A percentile compares a stretch with the other conserved stretches of the same genome.
Conservation (phyloP, 2,888 invertebrate species). For the Nomada hirtipes region DNA sequence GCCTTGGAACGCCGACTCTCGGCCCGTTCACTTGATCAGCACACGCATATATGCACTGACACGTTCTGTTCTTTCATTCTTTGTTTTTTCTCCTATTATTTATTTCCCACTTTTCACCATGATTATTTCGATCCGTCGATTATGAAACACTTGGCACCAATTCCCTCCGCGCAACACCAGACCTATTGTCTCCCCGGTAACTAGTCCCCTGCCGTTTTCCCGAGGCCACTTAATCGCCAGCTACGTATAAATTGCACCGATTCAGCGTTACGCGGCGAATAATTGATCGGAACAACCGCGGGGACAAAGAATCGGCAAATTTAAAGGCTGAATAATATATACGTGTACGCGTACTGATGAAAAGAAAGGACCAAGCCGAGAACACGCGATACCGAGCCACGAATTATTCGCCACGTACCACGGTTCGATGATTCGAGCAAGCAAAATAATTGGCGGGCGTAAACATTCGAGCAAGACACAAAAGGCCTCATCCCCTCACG, state of each 20-base stretch:
- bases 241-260: constrained; percentile 14
- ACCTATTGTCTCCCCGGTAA: constrained; percentile 18
- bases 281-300: constrained; percentile 9
- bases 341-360: neutral
- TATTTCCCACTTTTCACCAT: neutral
- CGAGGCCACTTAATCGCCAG: constrained; percentile 11
- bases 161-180: constrained; percentile 5
- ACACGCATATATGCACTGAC: constrained; percentile 73
- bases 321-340: neutral
- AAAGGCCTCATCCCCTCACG: constrained; percentile 21
- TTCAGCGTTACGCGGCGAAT: constrained; percentile 34
- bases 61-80: constrained; percentile 51
- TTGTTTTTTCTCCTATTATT: constrained; percentile 5
- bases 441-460: constrained; percentile 20
- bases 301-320: neutral
- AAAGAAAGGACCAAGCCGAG: too few species aligned
- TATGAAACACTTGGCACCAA: constrained; percentile 47
- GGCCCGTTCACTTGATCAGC: constrained; percentile 68
- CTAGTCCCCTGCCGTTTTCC: neutral
- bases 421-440: constrained; percentile 1
- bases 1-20: constrained; percentile 60
- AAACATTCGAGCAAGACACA: constrained; percentile 17
- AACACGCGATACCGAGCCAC: too few species aligned
- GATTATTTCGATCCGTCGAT: constrained; percentile 26
- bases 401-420: constrained; percentile 42